Evolutionary conservation across 2,113 vertebrate species (phyloP).

Genomic region (Gasterosteus nipponicus): DNA sequence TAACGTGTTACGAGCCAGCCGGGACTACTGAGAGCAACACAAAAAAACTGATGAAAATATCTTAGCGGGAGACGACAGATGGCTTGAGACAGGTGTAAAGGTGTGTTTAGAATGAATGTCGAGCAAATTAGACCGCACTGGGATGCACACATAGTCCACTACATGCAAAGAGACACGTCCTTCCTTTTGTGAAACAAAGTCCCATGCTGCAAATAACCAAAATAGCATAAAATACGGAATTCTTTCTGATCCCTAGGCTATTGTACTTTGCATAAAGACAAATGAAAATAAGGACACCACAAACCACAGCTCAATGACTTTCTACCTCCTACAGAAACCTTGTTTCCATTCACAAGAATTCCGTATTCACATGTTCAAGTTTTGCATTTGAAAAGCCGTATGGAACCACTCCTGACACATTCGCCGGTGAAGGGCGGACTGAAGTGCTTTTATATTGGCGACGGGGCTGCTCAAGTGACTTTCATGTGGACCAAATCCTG

Average conservation of each 20-base stretch:
- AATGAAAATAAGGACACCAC: no score
- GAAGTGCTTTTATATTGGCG: constrained; percentile 15
- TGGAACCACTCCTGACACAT: background rate
- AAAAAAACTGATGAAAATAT: background rate
- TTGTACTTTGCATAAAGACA: background rate
- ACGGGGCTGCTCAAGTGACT: constrained; percentile 2
- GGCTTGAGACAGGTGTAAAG: constrained; percentile 6
- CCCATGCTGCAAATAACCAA: background rate
- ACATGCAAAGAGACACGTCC: rapidly evolving
- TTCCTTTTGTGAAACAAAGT: background rate
- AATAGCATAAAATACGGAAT: background rate
- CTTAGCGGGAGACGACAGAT: background rate
- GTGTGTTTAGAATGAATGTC: background rate
- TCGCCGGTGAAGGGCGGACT: background rate
- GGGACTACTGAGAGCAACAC: background rate
- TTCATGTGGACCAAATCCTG: constrained; percentile 7
- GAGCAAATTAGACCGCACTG: background rate
- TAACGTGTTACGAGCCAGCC: background rate
- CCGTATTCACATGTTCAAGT: background rate
- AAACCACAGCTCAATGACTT: background rate
- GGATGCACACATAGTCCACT: background rate
- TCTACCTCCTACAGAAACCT: background rate
- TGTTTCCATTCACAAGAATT: background rate
- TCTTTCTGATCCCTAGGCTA: background rate
- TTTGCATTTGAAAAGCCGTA: background rate